phyloP scores from a whole-genome alignment of 1,140 invertebrate species.

The Rhysida immarginata region DNA sequence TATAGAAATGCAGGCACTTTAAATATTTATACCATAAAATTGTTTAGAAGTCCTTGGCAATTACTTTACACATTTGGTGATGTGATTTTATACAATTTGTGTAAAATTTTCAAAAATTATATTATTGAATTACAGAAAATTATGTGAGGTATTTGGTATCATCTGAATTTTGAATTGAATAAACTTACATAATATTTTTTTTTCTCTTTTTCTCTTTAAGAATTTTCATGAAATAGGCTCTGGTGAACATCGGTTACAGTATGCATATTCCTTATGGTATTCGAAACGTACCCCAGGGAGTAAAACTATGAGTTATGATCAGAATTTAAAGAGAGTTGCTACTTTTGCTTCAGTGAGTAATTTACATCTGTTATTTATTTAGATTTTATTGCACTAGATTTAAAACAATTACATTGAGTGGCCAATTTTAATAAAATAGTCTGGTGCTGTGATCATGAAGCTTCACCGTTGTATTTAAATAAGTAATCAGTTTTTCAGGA shows the following conservation, averaged over 20 bases:
- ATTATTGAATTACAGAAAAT: neutral
- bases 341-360: constrained; percentile 36
- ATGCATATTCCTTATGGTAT: constrained; percentile 79
- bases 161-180: neutral
- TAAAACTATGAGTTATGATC: constrained; percentile 49
- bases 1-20: no score
- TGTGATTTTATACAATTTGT: neutral
- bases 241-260: constrained; percentile 73
- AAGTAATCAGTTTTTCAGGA: no score
- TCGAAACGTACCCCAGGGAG: constrained; percentile 55
- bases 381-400: no score
- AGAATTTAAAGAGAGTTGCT: constrained; percentile 60
- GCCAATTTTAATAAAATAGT: no score
- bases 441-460: no score
- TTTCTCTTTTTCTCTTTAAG: neutral
- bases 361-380: no score
- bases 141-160: neutral
- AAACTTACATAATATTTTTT: neutral
- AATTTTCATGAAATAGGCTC: constrained; percentile 25
- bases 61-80: neutral
- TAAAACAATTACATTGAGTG: no score
- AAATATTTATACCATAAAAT: neutral
- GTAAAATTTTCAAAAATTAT: neutral
- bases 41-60: neutral
- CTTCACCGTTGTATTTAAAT: no score